Conservation (phyloP, 2,888 invertebrate genomes). For the Caenorhabditis panamensis region DNA sequence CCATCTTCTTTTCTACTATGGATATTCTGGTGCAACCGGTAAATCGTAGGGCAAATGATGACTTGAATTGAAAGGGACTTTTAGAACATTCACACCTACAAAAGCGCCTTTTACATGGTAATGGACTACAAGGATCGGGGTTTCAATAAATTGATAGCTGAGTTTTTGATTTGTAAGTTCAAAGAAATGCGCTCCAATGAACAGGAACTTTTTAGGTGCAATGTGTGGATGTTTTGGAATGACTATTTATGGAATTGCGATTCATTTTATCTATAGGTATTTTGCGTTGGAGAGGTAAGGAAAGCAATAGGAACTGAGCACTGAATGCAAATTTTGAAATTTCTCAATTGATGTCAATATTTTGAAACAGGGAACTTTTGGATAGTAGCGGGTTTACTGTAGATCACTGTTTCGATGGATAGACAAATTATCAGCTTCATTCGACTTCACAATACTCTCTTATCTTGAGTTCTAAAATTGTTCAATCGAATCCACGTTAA, state of each 20-base stretch:
- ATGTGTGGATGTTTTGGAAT: conserved; percentile 30
- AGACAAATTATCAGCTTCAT: no score
- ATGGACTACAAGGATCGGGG: conserved; percentile 4
- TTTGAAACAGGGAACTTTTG: no score
- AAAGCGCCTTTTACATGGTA: conserved; percentile 28
- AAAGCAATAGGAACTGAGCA: no score
- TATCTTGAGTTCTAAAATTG: no score
- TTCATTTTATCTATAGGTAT: conserved; percentile 41
- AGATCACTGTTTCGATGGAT: no score
- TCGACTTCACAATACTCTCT: no score
- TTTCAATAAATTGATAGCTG: not conserved
- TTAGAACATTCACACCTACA: conserved; percentile 31
- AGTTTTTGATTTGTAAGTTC: conserved; percentile 5
- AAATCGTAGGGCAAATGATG: not conserved
- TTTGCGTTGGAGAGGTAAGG: conserved; percentile 50
- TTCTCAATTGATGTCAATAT: no score
- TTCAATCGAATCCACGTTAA: no score
- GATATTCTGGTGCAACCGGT: conserved; percentile 40
- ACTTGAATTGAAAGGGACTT: not conserved
- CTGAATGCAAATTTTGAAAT: no score
- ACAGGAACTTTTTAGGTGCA: conserved; percentile 7
- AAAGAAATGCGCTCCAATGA: no score
- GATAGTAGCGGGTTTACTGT: no score
- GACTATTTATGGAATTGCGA: conserved; percentile 20
- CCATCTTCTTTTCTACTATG: conserved; percentile 29